Evolutionary conservation across 2,888 invertebrate genomes (phyloP), one percentile per base, ranked within the genome.

Genomic region (Pasiphila rectangulata): DNA sequence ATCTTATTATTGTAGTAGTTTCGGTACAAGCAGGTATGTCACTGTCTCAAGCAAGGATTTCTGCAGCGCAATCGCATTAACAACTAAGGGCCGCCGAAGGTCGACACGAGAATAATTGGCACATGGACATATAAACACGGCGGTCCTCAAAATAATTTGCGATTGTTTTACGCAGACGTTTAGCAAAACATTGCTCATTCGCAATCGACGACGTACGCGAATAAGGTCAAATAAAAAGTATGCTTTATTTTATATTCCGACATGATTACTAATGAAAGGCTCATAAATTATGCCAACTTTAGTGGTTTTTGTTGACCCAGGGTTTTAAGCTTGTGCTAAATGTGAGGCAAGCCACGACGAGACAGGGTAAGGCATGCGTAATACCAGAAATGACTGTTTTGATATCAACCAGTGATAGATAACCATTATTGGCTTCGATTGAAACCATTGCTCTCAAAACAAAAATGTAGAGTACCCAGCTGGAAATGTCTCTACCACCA

Each of bases 91-190:
- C 64, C 56, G 54, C 7, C 59, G 71, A 79, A 77, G 75, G 78
- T 72, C 72, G 60, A 51, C 62, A 48, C 60, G 51, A 63, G 58
- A 67, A 61, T 72, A 75, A 74, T 72, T 70, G 72, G 73, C 68
- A 71, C 72, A 71, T 62, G 69, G 66, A 67, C 71, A 66, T 60
- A 67, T 70, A 75, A 77, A 78, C 75, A 75, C 48, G 63, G 65
- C 64, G 61, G 67, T 69, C 67, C 67, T 68, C 65, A 67, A 75
- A 76, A 74, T 75, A 72, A 77, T 78, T 72, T 65, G 70, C 70
- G 66, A 74, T 75, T 78, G 70, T 75, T 77, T 61, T 64, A 69
- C 67, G 71, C 69, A 69, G 69, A 64, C 60, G 66, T 69, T 68
- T 64, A 72, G 67, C 69, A 72, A 75, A 76, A 79, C 76, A 75